A percentile compares a stretch with the other conserved stretches of the same genome.
These are phyloP conservation scores for Chamaetylas fuelleborni DNA, from an alignment of 2,113 vertebrate species.

Conservation along the genomic window DNA sequence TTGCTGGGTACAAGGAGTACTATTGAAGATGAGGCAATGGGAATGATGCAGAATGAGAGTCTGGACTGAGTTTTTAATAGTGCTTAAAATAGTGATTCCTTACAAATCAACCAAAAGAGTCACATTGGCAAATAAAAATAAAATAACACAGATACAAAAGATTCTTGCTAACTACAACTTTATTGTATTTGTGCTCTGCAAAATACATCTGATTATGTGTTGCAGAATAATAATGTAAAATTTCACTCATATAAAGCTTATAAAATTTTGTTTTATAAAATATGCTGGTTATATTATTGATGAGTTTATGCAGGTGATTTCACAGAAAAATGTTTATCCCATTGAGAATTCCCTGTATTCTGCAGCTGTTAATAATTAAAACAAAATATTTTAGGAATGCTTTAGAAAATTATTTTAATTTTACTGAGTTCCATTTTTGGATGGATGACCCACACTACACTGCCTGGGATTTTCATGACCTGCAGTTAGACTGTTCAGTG, in stretches of 20 bases:
- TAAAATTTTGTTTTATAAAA: neutral
- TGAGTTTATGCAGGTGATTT: neutral
- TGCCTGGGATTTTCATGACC: neutral
- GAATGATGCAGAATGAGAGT: slow-evolving; percentile 25
- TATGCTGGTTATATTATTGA: neutral
- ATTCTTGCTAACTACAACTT: neutral
- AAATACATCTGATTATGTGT: neutral
- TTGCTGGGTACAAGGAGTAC: slow-evolving; percentile 51
- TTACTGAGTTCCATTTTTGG: neutral
- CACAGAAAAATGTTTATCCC: neutral
- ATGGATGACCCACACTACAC: neutral
- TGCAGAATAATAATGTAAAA: neutral
- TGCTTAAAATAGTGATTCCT: slow-evolving; percentile 9
- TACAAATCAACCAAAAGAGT: neutral
- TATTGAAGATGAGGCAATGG: slow-evolving; percentile 56
- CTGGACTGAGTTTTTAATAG: slow-evolving; percentile 14
- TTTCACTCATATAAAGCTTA: neutral
- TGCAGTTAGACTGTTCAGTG: neutral
- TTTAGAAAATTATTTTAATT: neutral
- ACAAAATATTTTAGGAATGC: neutral
- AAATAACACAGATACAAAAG: neutral
- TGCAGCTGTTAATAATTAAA: neutral
- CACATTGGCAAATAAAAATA: neutral
- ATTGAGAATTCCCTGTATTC: neutral
- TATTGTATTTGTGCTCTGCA: neutral